These are phyloP conservation scores for Meloidogyne chitwoodi DNA, from an alignment of 1,140 invertebrate species.

Conservation along the genomic window DNA sequence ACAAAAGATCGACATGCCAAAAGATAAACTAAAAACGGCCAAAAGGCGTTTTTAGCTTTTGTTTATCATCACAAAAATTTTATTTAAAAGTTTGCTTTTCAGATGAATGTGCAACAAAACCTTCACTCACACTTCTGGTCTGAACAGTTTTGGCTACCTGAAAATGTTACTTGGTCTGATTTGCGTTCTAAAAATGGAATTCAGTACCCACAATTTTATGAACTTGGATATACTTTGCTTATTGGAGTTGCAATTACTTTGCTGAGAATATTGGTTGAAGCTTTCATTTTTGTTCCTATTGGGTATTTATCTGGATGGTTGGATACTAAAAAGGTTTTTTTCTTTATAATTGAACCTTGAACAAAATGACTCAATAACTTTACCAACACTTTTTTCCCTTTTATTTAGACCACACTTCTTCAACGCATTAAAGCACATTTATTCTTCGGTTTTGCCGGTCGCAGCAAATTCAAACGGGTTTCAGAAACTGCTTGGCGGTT, in stretches of 20 bases:
- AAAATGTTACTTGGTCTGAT: conserved; percentile 23
- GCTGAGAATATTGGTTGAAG: conserved; percentile 52
- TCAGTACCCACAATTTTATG: conserved; percentile 47
- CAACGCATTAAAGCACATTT: conserved; percentile 28
- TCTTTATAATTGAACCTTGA: too few species aligned
- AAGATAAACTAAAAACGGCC: too few species aligned
- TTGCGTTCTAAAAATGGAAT: conserved; percentile 27
- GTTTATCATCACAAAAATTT: too few species aligned
- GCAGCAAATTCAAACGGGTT: conserved; percentile 53
- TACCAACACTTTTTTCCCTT: conserved; percentile 24
- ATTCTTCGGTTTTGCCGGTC: conserved; percentile 29
- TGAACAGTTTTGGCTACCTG: conserved; percentile 28
- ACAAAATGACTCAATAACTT: too few species aligned
- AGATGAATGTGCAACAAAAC: neutral
- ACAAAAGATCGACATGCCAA: too few species aligned
- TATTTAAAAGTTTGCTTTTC: neutral
- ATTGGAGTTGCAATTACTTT: conserved; percentile 47
- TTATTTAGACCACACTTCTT: conserved; percentile 8
- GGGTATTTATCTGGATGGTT: conserved; percentile 50
- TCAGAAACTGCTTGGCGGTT: conserved; percentile 58
- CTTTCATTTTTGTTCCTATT: conserved; percentile 53
- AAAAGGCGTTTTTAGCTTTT: too few species aligned
- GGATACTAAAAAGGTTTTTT: conserved; percentile 27
- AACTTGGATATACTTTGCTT: conserved; percentile 49
- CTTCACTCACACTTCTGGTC: neutral